Base-by-base conservation (phyloP, 2,888 invertebrate genomes). In the Spilarctia lutea region DNA sequence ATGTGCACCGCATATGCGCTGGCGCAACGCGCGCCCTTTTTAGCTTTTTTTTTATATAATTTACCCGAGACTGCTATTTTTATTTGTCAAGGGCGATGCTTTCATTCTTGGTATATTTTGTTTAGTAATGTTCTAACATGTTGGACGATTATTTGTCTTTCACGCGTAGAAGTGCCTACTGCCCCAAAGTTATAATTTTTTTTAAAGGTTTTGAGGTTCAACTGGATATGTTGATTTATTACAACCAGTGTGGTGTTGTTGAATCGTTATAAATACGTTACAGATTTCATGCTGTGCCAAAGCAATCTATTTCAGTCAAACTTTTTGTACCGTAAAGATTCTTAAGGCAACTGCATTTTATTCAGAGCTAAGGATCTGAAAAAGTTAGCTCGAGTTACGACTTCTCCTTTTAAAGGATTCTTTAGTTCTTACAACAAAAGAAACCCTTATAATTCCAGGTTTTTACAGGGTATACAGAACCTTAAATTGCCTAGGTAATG, bases 1-100 rank as follows among this genome's bases (percentile, higher is more conserved):
- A 95, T 92, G 93, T 95, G 95, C 87, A 83, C 88, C 78, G 87
- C 95, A 95, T 94, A 94, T 95, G 95, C 92, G 93, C 91, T 71
- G 75, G 89, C 91, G 90, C 92, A 90, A 85, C 84, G 87, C 87
- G 81, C 86, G 91, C 93, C 93, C 91, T 94, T 94, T 94, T 94
- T 91, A 89, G 85, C 83, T 86, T 87, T 87, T 89, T 83, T 85
- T 81, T 69, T 73, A 87, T 89, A 89, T 86, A 90, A 89, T 91
- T 91, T 89, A 86, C 87, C 81, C 87, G 85, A 87, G 88, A 88
- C 89, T 85, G 88, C 89, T 92, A 92, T 94, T 93, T 92, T 88
- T 89, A 90, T 89, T 86, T 83, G 88, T 86, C 83, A 88, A 92
- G 94, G 93, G 91, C 83, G 86, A 86, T 86, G 85, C 85, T 88